Evolutionary conservation across 2,797 vertebrate genomes (phyloP), one percentile per base, ranked within the genome.

Genomic region (Momotus momota): DNA sequence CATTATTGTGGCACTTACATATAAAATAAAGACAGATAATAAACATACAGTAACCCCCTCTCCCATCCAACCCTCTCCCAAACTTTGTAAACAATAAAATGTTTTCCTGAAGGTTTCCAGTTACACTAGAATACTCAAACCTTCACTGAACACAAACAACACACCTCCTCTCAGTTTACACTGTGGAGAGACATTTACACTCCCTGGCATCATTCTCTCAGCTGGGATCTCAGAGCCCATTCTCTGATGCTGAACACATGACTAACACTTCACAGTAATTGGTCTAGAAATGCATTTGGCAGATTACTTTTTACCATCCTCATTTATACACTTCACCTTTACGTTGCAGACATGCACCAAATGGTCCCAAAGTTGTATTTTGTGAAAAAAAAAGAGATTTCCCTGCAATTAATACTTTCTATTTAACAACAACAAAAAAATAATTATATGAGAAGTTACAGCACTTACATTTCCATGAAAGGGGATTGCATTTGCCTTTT

Each of bases 401-500:
- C 65, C 77, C 49, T 78, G 41, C 49, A 93, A 93, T 78, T 92
- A 81, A 67, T 23, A 57, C 29, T 31, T 74, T 61, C 69, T 64
- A 72, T 72, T 81, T 35, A 35, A 35, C 35, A 35, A 35, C 35
- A 35, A 35, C 35, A 85, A 81, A 45, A 90, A 90, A 78, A 83
- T 27, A 70, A 61, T 90, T 88, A 90, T 26, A 40, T 77, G 31
- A 93, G 49, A 57, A 70, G 33, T 51, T 84, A 80, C 7, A 35
- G 35, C 8, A 88, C 29, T 55, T 46, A 74, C 95, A 86, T 90
- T 89, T 70, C 40, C 81, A 89, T 43, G 69, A 88, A 93, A 89
- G 19, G 9, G 71, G 86, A 71, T 55, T 61, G 77, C 79, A 90
- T 80, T 93, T 69, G 88, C 92, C 61, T 86, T 78, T 65, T 38